Evolutionary conservation across 2,113 vertebrate species (phyloP).

Genomic region (Rhineura floridana): DNA sequence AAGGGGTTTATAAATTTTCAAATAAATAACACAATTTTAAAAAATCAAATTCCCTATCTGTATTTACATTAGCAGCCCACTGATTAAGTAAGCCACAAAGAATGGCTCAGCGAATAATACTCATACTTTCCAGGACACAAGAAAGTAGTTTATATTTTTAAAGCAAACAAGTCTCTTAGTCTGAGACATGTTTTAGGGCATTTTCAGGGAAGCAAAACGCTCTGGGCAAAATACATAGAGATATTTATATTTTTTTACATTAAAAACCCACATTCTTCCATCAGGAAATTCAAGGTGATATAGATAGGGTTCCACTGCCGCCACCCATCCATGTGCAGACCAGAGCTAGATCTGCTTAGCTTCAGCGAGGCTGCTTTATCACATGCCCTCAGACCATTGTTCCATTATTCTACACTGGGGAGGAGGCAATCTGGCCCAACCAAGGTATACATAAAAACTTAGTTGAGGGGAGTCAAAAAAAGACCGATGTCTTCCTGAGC

Average conservation of each 20-base stretch:
- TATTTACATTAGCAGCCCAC: background rate
- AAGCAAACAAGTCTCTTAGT: background rate
- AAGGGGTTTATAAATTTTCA: no score
- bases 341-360: background rate
- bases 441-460: conserved; percentile 2
- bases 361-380: background rate
- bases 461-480: background rate
- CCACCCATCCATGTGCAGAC: background rate
- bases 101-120: background rate
- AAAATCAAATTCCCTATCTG: background rate
- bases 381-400: background rate
- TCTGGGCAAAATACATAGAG: no score
- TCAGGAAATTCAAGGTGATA: background rate
- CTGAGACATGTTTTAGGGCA: background rate
- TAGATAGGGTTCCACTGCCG: no score
- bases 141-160: background rate
- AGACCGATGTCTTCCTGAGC: background rate
- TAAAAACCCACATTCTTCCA: background rate
- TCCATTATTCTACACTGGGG: background rate
- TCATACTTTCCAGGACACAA: background rate
- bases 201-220: background rate
- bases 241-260: background rate
- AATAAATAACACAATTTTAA: no score
- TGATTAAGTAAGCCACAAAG: background rate
- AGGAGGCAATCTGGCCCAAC: no score